Base-by-base conservation (phyloP, 1,140 invertebrate genomes). In the Gonioctena quinquepunctata region DNA sequence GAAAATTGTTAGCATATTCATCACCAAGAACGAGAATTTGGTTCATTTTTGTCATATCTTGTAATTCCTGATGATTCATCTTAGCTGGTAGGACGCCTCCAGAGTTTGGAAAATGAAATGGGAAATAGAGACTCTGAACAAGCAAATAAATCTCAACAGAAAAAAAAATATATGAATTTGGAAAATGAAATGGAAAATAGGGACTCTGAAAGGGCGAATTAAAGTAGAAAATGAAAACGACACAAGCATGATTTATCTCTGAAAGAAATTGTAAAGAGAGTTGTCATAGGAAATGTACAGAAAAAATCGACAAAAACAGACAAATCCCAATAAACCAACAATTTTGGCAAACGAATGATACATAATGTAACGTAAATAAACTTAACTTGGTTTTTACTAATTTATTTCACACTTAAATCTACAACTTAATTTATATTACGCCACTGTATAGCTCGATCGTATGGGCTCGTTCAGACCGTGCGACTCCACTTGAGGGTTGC, bases 161-260 rank as follows among this genome's bases (percentile, higher is more conserved):
- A 42, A 42, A 42, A 42, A 42, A 1, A n/a, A n/a, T 3, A 42
- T 3, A 7, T 42, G 11, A 21, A 21, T 54, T 54, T 54, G 52
- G 52, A 54, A 54, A 54, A 54, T 54, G 52, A 54, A 54, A 18
- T 54, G 11, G 3, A 11, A 21, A 16, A 21, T 23, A 54, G 52
- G 11, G 7, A 54, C 52, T 19, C 22, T 54, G 19, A 54, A 54
- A 11, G 26, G 25, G 16, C 22, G 16, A 60, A 60, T 60, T 3
- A 16, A 60, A 60, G 0, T 7, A 27, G 57, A 60, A 60, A 60
- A 60, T 0, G 57, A 60, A 60, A 60, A 60, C 57, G n/a, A 18
- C 25, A 60, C 11, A 60, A 60, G 57, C 57, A 60, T 60, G 57
- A 5, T 60, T 60, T 28, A 28, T 60, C 25, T 60, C 57, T 54